Evolutionary conservation across 2,113 vertebrate genomes (phyloP).

Genomic region (Gavialis gangeticus): DNA sequence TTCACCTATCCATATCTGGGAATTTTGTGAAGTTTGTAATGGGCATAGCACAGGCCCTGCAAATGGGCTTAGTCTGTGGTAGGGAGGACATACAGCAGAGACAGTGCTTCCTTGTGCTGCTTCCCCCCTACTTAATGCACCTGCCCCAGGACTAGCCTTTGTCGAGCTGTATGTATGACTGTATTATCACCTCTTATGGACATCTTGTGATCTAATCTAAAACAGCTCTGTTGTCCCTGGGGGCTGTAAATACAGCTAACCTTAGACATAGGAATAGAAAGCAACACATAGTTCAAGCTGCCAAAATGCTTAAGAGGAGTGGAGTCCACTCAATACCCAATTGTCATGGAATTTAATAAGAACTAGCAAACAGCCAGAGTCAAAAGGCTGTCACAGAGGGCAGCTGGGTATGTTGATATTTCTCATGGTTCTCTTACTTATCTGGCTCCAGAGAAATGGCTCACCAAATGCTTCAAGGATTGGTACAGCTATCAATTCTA

Average conservation of each 20-base stretch:
- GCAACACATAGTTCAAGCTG: background rate
- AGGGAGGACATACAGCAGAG: background rate
- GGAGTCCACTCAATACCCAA: background rate
- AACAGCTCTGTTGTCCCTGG: background rate
- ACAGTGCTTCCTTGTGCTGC: background rate
- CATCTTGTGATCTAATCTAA: background rate
- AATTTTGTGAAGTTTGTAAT: background rate
- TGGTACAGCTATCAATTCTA: background rate
- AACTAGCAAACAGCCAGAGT: background rate
- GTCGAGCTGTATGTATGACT: background rate
- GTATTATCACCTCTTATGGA: background rate
- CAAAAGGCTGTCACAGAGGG: background rate
- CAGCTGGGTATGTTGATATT: background rate
- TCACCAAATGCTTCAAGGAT: background rate
- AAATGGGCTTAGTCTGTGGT: background rate
- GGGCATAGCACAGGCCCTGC: background rate
- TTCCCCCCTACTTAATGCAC: background rate
- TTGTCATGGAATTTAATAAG: background rate
- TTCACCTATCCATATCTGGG: no score
- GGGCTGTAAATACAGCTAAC: fast-evolving
- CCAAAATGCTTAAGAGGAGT: background rate
- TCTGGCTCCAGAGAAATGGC: background rate
- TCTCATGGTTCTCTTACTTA: background rate
- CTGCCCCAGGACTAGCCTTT: background rate
- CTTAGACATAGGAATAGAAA: background rate